Evolutionary conservation across 2,797 vertebrate species (phyloP), one percentile per base, ranked within the genome.

Genomic region (Cottoperca gobio): DNA sequence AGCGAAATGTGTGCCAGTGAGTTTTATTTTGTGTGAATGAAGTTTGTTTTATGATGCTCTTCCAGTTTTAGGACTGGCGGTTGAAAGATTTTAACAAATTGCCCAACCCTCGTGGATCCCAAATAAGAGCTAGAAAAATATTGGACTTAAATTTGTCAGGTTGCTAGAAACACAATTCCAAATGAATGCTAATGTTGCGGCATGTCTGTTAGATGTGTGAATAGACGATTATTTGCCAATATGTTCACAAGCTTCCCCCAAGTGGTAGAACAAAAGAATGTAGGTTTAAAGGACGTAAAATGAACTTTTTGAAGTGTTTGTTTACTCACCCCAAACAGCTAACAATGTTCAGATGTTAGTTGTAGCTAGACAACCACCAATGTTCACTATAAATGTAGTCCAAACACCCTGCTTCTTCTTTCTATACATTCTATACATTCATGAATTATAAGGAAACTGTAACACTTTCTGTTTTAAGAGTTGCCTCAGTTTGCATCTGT

Each of bases 181-280:
- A 33, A 26, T 50, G 0, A 8, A 26, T 26, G 7, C 8, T 46
- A n/a, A 46, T 46, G 43, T 21, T 10, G 21, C 24, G 50, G 23
- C 0, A 0, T 28, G 7, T 28, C 3, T 52, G 26, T 0, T 5
- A 52, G 26, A 24, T 10, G 48, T 26, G 4, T 50, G 6, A 50
- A 24, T 26, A 33, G 8, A 33, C 1, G 17, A 17, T 8, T 52
- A 26, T 52, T 28, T 52, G 26, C 50, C 28, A 16, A 21, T 0
- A 37, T 6, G 11, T 14, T 31, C 12, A 37, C 33, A 11, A 37
- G 50, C 0, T 53, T 16, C 16, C 28, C 28, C 0, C 0, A n/a
- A 24, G 0, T 2, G 6, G 1, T 50, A 26, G 24, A 26, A 13
- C 26, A n/a, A 33, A 33, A 33, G 33, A n/a, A 19, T 33, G 26